Evolutionary conservation across 2,113 vertebrate genomes (phyloP), one percentile per base, ranked within the genome.

Genomic region (Glaucomys volans): DNA sequence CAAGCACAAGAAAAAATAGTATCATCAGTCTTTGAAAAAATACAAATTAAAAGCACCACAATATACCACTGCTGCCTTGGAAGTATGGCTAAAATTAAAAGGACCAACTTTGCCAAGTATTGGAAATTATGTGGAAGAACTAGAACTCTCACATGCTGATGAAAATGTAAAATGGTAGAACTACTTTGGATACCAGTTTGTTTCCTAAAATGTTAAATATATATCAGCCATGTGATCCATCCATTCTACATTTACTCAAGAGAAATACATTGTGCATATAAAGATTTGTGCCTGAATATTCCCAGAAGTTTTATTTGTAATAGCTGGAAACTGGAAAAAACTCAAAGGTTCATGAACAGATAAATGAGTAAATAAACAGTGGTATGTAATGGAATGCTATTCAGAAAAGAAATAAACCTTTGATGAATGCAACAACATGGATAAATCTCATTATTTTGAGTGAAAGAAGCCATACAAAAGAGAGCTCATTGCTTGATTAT

Each of bases 171-270:
- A 87, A 57, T 64, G 35, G 28, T 35, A 11, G 16, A 77, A 59
- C 10, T 67, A 88, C 62, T 93, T 83, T 95, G 37, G 37, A 87
- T 87, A 72, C 47, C 17, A 83, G 14, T 91, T 30, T 92, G 2
- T 16, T 92, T 42, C 66, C 40, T 75, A 72, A 91, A 59, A 67
- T 59, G 12, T 69, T 67, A 89, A 84, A 69, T 30, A n/a, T 88
- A 91, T 71, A 71, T 26, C n/a, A 91, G 40, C 24, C 66, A 85
- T 74, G 14, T 26, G 54, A 85, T 74, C 12, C 3, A 85, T 47
- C 32, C 6, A 71, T 96, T 93, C 14, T 62, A 87, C n/a, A 52
- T 69, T 95, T 93, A 44, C 42, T 17, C 26, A 93, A 86, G 42
- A 69, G 24, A 82, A 57, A 66, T 64, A 47, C 24, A 11, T 92